Conservation (phyloP, 2,888 invertebrate species). For the Volucella inflata region DNA sequence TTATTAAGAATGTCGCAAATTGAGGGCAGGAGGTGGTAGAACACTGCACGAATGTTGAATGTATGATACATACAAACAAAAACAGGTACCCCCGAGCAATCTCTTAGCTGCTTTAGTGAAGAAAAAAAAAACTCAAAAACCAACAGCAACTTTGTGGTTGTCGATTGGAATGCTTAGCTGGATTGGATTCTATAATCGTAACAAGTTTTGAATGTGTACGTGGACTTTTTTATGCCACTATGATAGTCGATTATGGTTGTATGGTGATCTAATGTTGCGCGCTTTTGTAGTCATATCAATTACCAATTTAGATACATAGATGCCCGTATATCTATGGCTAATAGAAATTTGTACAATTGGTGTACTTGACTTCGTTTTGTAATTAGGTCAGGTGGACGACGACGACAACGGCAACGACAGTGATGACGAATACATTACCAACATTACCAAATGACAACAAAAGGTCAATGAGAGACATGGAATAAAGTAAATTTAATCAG, state of each 20-base stretch:
- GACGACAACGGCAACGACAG: not conserved
- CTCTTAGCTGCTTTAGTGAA: constrained; percentile 50
- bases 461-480: not conserved
- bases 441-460: not conserved
- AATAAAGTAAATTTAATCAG: constrained; percentile 32
- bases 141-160: constrained; percentile 6
- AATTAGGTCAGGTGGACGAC: constrained; percentile 55
- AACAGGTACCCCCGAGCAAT: constrained; percentile 58
- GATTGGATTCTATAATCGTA: constrained; percentile 46
- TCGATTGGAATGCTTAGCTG: constrained; percentile 54
- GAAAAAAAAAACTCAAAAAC: constrained; percentile 14
- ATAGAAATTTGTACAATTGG: constrained; percentile 62
- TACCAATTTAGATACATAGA: constrained; percentile 51
- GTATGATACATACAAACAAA: constrained; percentile 6
- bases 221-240: constrained; percentile 1
- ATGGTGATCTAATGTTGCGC: constrained; percentile 19
- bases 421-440: no score
- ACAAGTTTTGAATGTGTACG: not conserved
- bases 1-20: constrained; percentile 26
- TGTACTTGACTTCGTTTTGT: constrained; percentile 70
- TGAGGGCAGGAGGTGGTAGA: constrained; percentile 66
- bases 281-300: constrained; percentile 49
- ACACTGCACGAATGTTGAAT: not conserved
- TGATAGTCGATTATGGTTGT: constrained; percentile 1
- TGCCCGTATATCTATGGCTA: constrained; percentile 39